Evolutionary conservation across 2,113 vertebrate genomes (phyloP), one percentile per base, ranked within the genome.

Genomic region (Gopherus flavomarginatus): DNA sequence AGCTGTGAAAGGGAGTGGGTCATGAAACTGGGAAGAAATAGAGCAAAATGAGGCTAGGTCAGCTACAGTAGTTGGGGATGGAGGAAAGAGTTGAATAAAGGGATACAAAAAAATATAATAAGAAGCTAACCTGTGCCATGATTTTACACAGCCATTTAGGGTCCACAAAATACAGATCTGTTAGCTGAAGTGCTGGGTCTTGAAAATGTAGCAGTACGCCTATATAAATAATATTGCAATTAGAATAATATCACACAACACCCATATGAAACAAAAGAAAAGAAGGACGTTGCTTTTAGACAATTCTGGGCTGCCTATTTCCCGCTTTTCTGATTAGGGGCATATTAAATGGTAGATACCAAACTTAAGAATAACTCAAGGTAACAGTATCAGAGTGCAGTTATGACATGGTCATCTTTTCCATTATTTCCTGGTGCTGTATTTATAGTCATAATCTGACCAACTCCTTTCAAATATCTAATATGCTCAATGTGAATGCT

Each of bases 101-200:
- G 8, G 8, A 88, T 22, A 59, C 11, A 86, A 1, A 94, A 94
- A 47, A 84, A 89, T 77, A 21, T 31, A 79, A 87, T 3, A 38
- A 83, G 56, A 57, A 47, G 96, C 97, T 94, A 93, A 99, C 99
- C 99, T 99, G 99, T 53, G 99, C 99, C 98, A 99, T 99, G 97
- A 99, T 98, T 98, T 99, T 99, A 97, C 99, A 99, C 3, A 99
- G 98, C 99, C 99, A 99, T 96, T 99, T 99, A 1, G 99, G 99
- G 95, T 99, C 98, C 79, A 99, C 99, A 56, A 99, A 99, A 97
- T 99, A 99, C 29, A 99, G 98, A 49, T 99, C 99, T 82, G 98
- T 98, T 1, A 99, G 98, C 95, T 99, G 99, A 44, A 99, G 97
- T 1, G 99, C 99, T n/a, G 99, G 99, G 93, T 99, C 99, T 91